These are phyloP conservation scores for Rhabdomys dilectus DNA, from an alignment of 2,113 vertebrate species.

Conservation along the genomic window DNA sequence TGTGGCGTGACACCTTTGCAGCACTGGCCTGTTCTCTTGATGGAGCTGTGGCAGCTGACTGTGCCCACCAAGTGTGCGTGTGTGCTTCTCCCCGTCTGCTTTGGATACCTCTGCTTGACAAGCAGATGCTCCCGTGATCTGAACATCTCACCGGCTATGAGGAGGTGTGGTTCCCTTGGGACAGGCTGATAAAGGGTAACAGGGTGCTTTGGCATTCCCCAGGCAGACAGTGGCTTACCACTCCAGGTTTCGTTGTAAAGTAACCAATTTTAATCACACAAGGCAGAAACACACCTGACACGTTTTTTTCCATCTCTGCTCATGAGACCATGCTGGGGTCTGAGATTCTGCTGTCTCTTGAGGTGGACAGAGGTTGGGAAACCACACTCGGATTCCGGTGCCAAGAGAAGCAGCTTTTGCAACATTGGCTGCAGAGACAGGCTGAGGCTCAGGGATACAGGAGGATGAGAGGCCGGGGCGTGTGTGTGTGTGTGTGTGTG, in stretches of 20 bases:
- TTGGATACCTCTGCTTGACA: background rate
- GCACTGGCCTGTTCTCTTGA: background rate
- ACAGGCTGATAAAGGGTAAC: background rate
- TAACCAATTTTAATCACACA: background rate
- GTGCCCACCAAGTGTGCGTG: background rate
- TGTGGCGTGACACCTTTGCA: background rate
- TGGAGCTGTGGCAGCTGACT: background rate
- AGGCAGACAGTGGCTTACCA: background rate
- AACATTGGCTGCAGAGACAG: background rate
- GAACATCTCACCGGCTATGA: background rate
- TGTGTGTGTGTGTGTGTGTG: too few species aligned
- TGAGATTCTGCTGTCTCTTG: background rate
- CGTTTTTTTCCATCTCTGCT: background rate
- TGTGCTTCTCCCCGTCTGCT: background rate
- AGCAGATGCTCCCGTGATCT: background rate
- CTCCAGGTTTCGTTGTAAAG: background rate
- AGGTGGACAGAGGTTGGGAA: background rate
- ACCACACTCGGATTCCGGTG: background rate
- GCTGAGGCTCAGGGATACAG: background rate
- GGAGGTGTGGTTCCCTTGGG: rapidly evolving
- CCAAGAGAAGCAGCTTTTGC: background rate
- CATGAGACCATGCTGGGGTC: background rate
- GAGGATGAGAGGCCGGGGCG: background rate
- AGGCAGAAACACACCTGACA: background rate
- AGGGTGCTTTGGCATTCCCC: background rate